Evolutionary conservation across 2,888 invertebrate species (phyloP).

Genomic region (Linnaemya vulpina): DNA sequence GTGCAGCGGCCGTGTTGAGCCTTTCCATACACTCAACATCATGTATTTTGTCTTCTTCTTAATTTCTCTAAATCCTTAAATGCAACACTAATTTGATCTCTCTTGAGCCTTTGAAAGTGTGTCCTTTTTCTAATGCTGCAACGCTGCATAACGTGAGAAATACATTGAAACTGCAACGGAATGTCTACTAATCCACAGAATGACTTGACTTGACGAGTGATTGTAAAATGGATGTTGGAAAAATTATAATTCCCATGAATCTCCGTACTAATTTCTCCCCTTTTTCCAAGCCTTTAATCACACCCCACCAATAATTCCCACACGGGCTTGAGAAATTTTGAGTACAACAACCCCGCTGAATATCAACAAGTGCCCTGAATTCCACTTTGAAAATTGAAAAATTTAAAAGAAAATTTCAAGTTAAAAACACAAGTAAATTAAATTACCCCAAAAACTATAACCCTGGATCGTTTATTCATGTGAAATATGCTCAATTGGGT

Average conservation of each 20-base stretch:
- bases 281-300: slow-evolving; percentile 18
- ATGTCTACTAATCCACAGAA: not conserved
- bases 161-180: not conserved
- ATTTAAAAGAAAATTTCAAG: not conserved
- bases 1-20: not conserved
- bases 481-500: too few relatives aligned
- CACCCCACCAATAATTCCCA: too few relatives aligned
- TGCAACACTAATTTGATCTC: not conserved
- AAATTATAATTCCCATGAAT: slow-evolving; percentile 7
- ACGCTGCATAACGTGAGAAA: slow-evolving; percentile 29
- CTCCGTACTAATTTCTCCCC: not conserved
- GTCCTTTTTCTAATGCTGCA: not conserved
- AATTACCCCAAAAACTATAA: not conserved
- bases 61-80: not conserved
- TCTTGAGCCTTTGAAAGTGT: slow-evolving; percentile 40
- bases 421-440: not conserved
- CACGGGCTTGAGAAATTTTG: not conserved
- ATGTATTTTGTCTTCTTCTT: not conserved
- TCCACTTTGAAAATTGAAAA: not conserved
- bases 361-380: not conserved
- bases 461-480: not conserved
- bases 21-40: not conserved
- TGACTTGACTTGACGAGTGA: not conserved
- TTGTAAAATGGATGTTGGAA: not conserved
- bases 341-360: not conserved